Base-by-base conservation (phyloP, 2,888 invertebrate species). In the Ecdyonurus torrentis region DNA sequence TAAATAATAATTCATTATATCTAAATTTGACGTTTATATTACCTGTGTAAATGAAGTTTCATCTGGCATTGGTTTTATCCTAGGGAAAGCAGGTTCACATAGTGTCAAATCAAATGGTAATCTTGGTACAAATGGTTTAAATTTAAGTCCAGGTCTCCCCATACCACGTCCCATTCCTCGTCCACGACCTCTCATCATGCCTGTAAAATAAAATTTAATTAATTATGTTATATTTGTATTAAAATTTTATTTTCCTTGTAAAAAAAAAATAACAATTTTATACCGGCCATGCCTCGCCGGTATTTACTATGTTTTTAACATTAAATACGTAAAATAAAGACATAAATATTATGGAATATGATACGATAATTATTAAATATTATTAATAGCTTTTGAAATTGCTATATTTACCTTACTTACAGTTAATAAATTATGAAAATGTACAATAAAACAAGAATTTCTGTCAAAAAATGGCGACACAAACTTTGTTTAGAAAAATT, bases 51-150 rank as follows among this genome's bases (percentile, higher is more conserved):
- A 82, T 0, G 85, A 82, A 1, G 89, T 81, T 72, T 97, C 97
- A 70, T 96, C 96, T 0, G 87, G 81, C 0, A 83, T 82, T 0
- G 91, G 83, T 68, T 86, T 85, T 18, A 91, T 90, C 69, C 90
- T 81, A 0, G 93, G 94, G 72, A 97, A 97, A 1, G 88, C 85
- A 53, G 87, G 85, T 72, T 96, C 96, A 65, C 93, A 93, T 37
- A 92, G 76, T 1, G 89, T 86, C 64, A 91, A 77, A 72, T 94
- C 94, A 70, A 94, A 93, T 0, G 92, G 92, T 69, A 91, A 90
- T 37, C 90, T 79, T 0, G 85, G 85, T 58, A 85, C 75, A 70
- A 83, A 85, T 60, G 81, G 78, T 69, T 81, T 81, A 58, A 83
- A 83, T 69, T 83, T 83, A 52, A 65, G 67, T 71, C 74, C 63